These are phyloP conservation scores for Sinelater perroti DNA, from an alignment of 2,888 invertebrate species.

Conservation along the genomic window DNA sequence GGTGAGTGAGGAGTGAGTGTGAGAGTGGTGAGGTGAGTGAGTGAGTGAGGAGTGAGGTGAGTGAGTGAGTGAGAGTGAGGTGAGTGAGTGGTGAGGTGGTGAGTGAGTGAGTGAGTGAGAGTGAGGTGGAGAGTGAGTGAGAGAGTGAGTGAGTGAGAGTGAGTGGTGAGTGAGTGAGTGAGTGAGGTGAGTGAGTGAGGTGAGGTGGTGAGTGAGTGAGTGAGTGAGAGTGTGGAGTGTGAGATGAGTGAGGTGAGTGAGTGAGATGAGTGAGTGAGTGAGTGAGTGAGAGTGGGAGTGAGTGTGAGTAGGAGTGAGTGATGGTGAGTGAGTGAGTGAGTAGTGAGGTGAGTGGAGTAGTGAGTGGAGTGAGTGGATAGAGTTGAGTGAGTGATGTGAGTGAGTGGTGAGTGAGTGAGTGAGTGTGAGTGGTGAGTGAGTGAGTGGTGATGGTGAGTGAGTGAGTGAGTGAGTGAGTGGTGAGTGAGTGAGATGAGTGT, in stretches of 20 bases:
- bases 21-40: not conserved
- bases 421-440: too few species aligned
- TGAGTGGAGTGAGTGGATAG: not conserved
- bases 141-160: not conserved
- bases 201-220: not conserved
- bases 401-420: not conserved
- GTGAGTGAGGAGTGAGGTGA: not conserved
- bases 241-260: not conserved
- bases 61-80: not conserved
- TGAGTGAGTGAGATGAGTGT: not conserved
- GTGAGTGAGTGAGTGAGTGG: too few species aligned
- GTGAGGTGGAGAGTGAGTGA: not conserved
- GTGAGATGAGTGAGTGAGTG: not conserved
- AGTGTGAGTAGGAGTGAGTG: not conserved
- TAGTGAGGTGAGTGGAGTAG: not conserved
- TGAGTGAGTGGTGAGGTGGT: not conserved
- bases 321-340: too few species aligned
- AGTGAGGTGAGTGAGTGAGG: too few species aligned
- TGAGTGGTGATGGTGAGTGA: not conserved
- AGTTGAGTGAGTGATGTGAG: not conserved
- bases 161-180: too few species aligned
- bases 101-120: conserved; percentile 2
- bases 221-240: not conserved
- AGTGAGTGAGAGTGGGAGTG: not conserved
- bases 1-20: too few species aligned